These are phyloP conservation scores for Julus scandinavius DNA, from an alignment of 2,888 invertebrate species.

Conservation along the genomic window DNA sequence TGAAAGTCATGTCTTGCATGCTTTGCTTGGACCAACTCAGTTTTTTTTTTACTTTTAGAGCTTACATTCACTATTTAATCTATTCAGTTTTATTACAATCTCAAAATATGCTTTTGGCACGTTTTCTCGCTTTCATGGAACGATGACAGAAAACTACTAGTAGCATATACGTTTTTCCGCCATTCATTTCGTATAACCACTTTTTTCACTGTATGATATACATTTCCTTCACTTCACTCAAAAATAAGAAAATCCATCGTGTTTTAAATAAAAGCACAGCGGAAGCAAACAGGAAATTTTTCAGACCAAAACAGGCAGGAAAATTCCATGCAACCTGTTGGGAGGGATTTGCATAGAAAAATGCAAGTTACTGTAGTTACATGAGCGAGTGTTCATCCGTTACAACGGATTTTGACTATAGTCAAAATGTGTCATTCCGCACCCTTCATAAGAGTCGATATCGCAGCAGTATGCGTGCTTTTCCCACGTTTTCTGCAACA, in stretches of 20 bases:
- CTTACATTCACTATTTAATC: too few relatives aligned
- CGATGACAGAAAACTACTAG: neutral
- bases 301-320: neutral
- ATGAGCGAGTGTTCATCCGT: neutral
- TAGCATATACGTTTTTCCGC: neutral
- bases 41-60: too few relatives aligned
- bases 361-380: too few relatives aligned
- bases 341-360: neutral
- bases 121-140: neutral
- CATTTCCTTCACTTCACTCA: neutral
- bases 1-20: too few relatives aligned
- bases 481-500: neutral
- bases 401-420: neutral
- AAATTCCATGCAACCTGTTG: neutral
- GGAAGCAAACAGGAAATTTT: neutral
- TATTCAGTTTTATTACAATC: too few relatives aligned
- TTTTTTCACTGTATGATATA: neutral
- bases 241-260: neutral
- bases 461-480: neutral
- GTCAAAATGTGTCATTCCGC: neutral
- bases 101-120: neutral
- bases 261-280: neutral
- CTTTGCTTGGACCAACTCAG: too few relatives aligned
- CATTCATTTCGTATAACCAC: neutral
- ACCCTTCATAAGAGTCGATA: neutral